phyloP scores from a whole-genome alignment of 1,140 invertebrate species.

The Trachelipus rathkii region DNA sequence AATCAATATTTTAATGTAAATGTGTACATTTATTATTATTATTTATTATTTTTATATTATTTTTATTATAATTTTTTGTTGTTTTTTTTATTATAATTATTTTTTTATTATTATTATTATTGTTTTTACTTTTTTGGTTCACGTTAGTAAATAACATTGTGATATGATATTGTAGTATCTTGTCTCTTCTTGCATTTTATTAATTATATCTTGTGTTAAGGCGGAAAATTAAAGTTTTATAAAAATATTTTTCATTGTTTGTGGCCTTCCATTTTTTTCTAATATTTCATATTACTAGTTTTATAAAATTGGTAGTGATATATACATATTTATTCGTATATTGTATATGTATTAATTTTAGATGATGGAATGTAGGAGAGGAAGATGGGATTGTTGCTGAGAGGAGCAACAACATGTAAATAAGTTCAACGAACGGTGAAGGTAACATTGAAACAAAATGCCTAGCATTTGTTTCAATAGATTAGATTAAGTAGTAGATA shows the following conservation, averaged over 20 bases:
- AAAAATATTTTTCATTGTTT: background rate
- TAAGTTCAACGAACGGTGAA: too few relatives aligned
- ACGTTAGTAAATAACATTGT: conserved; percentile 5
- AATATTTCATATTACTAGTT: too few relatives aligned
- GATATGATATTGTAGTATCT: conserved; percentile 5
- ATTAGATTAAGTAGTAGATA: too few relatives aligned
- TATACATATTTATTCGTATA: too few relatives aligned
- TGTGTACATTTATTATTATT: conserved; percentile 4
- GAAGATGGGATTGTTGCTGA: too few relatives aligned
- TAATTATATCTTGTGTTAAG: conserved; percentile 5
- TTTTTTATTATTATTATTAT: background rate
- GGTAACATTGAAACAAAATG: too few relatives aligned
- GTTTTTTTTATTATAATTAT: background rate
- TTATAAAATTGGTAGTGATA: too few relatives aligned
- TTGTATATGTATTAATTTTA: too few relatives aligned
- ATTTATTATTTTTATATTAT: background rate
- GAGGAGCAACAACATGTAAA: too few relatives aligned
- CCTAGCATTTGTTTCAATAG: too few relatives aligned
- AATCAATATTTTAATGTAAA: background rate
- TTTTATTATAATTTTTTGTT: background rate
- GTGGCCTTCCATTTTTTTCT: too few relatives aligned
- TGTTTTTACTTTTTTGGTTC: background rate
- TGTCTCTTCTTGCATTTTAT: background rate
- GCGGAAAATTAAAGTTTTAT: background rate
- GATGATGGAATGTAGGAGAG: too few relatives aligned